Base-by-base conservation (phyloP, 1,140 invertebrate genomes). In the Zaprionus ghesquierei region DNA sequence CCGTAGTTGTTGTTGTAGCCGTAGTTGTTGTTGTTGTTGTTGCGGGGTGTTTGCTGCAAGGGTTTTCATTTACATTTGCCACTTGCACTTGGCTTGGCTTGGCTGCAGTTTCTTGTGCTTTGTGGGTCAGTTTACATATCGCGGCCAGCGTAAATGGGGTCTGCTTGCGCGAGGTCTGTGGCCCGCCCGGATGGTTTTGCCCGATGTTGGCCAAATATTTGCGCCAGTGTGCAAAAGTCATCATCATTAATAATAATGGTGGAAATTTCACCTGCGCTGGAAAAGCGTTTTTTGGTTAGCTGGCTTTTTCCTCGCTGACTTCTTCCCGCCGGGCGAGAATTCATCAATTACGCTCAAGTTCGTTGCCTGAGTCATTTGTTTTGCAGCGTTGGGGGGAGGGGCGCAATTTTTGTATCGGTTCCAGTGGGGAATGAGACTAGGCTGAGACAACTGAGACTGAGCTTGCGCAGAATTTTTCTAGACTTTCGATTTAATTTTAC, bases 261-360 rank as follows among this genome's bases (percentile, higher is more conserved):
- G 82, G 55, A 86, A 87, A 86, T 86, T 86, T 86, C 82, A 86
- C 82, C 84, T 86, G 81, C 61, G 81, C 61, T 82, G 82, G 78
- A 86, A 87, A 78, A 81, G 70, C 77, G 74, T 59, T 31, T 41
- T 31, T 81, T 69, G n/a, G 22, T 50, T 22, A 4, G 38, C 15
- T 35, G 13, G 38, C 38, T 44, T 82, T 82, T 82, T 82, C 79
- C 76, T 79, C 38, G n/a, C n/a, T n/a, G 10, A 44, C 25, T 87
- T 81, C 77, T 81, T n/a, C n/a, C 33, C 33, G 35, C 79, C 85
- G 79, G 76, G 77, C 68, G 76, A 79, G 77, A 81, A 84, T 81
- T 77, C 84, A 86, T 86, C 82, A 86, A 86, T 86, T 82, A 86
- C 54, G 58, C 38, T 64, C 68, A 70, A 78, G 75, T 78, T 78